These are phyloP conservation scores for Syngnathoides biaculeatus DNA, from an alignment of 2,113 vertebrate genomes.

Conservation along the genomic window DNA sequence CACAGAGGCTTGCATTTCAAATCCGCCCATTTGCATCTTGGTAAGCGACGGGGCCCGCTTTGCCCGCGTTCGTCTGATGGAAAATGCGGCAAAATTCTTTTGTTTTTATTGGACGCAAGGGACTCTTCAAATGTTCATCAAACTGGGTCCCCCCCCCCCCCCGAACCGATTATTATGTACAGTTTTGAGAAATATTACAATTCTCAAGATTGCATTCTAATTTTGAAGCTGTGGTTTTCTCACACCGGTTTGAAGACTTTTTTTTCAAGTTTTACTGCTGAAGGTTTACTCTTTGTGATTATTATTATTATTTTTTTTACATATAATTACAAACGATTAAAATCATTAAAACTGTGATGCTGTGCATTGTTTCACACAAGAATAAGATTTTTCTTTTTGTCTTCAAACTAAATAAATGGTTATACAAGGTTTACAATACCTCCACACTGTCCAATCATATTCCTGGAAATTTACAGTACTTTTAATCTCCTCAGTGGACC, in stretches of 20 bases:
- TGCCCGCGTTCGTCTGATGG: no score
- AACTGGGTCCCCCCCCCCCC: not conserved
- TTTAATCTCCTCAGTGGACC: not conserved
- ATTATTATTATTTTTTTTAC: no score
- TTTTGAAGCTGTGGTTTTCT: slow-evolving; percentile 26
- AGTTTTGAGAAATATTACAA: not conserved
- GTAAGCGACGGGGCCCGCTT: slow-evolving; percentile 56
- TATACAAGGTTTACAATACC: not conserved
- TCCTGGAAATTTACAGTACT: not conserved
- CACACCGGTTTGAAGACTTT: slow-evolving; percentile 51
- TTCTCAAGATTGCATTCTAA: slow-evolving; percentile 13
- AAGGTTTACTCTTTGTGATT: slow-evolving; percentile 43
- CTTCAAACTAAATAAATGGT: slow-evolving; percentile 30
- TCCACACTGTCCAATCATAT: no score
- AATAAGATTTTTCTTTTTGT: slow-evolving; percentile 33
- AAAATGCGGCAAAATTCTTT: no score
- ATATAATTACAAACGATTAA: slow-evolving; percentile 56
- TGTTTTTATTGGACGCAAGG: not conserved
- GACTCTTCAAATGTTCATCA: not conserved
- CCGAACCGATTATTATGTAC: not conserved
- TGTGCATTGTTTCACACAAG: slow-evolving; percentile 52
- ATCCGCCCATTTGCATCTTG: slow-evolving; percentile 72
- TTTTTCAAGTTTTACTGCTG: slow-evolving; percentile 44
- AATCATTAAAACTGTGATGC: slow-evolving; percentile 65
- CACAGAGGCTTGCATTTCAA: slow-evolving; percentile 72